Evolutionary conservation across 2,797 vertebrate species (phyloP).

Genomic region (Sebastes steindachneri): DNA sequence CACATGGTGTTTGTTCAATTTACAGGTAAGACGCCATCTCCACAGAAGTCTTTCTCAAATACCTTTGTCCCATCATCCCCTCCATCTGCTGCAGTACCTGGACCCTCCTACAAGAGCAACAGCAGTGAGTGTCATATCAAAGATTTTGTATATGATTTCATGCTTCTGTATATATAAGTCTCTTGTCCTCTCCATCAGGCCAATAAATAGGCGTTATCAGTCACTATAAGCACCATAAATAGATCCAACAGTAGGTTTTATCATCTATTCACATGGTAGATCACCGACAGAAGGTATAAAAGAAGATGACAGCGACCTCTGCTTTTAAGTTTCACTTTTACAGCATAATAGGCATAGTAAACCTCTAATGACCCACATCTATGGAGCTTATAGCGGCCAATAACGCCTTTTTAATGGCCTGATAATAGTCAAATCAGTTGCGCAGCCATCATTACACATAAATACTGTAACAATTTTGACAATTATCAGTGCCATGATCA

Average conservation of each 20-base stretch:
- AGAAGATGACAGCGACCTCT: too few relatives aligned
- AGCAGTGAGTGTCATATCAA: slow-evolving; percentile 52
- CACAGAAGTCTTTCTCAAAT: slow-evolving; percentile 11
- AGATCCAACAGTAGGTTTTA: too few relatives aligned
- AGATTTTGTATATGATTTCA: neutral
- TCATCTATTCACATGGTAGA: too few relatives aligned
- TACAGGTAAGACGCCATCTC: slow-evolving; percentile 40
- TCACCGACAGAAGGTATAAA: too few relatives aligned
- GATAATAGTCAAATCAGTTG: too few relatives aligned
- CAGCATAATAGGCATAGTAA: too few relatives aligned
- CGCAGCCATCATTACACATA: neutral
- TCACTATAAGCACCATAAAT: fast-evolving
- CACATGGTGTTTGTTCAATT: slow-evolving; percentile 17
- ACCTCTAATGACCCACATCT: too few relatives aligned
- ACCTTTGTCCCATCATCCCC: slow-evolving; percentile 1
- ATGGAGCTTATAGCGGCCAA: too few relatives aligned
- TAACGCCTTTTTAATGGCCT: too few relatives aligned
- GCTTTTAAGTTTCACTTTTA: too few relatives aligned
- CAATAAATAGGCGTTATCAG: too few relatives aligned
- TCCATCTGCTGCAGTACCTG: slow-evolving; percentile 31
- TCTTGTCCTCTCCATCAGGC: neutral
- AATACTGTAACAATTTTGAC: neutral
- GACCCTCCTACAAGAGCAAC: slow-evolving; percentile 39
- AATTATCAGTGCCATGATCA: neutral
- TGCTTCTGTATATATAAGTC: neutral